phyloP scores from a whole-genome alignment of 2,888 invertebrate species.

The Cheilosia scutellata region DNA sequence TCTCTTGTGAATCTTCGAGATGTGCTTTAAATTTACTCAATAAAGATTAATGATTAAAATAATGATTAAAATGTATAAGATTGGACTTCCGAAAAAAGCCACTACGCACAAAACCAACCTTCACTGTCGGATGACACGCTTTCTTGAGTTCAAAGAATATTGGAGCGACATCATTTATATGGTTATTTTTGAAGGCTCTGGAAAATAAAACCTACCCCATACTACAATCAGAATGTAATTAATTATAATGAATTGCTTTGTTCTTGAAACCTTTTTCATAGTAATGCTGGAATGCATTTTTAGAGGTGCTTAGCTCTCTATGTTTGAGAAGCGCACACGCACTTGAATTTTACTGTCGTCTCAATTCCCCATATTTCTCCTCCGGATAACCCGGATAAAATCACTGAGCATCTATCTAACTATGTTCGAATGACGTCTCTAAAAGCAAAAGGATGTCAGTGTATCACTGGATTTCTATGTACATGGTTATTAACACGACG shows the following conservation, averaged over 20 bases:
- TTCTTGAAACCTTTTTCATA: slow-evolving; percentile 63
- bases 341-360: slow-evolving; percentile 1
- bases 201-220: slow-evolving; percentile 3
- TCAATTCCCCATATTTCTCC: slow-evolving; percentile 22
- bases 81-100: too few species aligned
- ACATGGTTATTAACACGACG: neutral
- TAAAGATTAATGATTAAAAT: too few species aligned
- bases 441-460: slow-evolving; percentile 50
- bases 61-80: too few species aligned
- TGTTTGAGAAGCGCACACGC: slow-evolving; percentile 40
- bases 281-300: slow-evolving; percentile 58
- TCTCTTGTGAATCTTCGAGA: too few species aligned
- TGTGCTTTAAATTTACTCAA: too few species aligned
- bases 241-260: slow-evolving; percentile 71
- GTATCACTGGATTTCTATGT: neutral
- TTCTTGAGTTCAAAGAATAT: neutral
- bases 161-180: neutral
- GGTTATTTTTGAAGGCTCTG: slow-evolving; percentile 1
- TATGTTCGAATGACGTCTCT: slow-evolving; percentile 39
- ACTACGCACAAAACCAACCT: too few species aligned
- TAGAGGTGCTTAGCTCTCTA: slow-evolving; percentile 13
- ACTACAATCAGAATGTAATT: slow-evolving; percentile 68
- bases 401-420: neutral
- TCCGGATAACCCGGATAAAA: slow-evolving; percentile 64
- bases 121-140: too few species aligned